Evolutionary conservation across 2,888 invertebrate genomes (phyloP).

Genomic region (Fragum sueziense): DNA sequence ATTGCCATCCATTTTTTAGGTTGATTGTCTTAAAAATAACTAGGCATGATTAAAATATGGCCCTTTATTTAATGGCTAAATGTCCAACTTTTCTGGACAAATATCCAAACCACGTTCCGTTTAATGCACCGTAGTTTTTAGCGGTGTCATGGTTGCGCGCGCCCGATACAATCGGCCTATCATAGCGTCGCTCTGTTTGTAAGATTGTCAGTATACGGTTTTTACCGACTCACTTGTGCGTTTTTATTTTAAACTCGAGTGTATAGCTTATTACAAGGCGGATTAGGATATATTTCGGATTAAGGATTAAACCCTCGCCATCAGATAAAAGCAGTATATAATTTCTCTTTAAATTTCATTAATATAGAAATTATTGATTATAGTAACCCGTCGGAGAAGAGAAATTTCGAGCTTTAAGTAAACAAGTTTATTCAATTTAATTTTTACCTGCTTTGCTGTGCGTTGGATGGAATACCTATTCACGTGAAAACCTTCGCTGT

Average conservation of each 20-base stretch:
- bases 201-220: background rate
- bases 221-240: background rate
- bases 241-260: slow-evolving; percentile 15
- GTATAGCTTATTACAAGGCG: slow-evolving; percentile 4
- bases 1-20: too few relatives aligned
- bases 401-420: slow-evolving; percentile 17
- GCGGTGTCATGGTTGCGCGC: slow-evolving; percentile 10
- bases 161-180: background rate
- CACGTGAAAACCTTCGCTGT: slow-evolving; percentile 6
- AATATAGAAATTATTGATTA: slow-evolving; percentile 6
- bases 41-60: too few relatives aligned
- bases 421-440: slow-evolving; percentile 13
- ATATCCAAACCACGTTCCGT: too few relatives aligned
- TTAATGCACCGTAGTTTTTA: too few relatives aligned
- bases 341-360: slow-evolving; percentile 20
- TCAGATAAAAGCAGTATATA: slow-evolving; percentile 4
- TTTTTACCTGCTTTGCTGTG: background rate
- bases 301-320: slow-evolving; percentile 33
- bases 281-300: slow-evolving; percentile 47
- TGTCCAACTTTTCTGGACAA: too few relatives aligned
- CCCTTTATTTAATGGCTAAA: too few relatives aligned
- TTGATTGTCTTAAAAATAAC: too few relatives aligned
- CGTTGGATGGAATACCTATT: background rate
- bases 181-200: background rate
- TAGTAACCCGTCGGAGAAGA: background rate